Evolutionary conservation across 2,113 vertebrate genomes (phyloP).

Genomic region (Amphiprion percula): DNA sequence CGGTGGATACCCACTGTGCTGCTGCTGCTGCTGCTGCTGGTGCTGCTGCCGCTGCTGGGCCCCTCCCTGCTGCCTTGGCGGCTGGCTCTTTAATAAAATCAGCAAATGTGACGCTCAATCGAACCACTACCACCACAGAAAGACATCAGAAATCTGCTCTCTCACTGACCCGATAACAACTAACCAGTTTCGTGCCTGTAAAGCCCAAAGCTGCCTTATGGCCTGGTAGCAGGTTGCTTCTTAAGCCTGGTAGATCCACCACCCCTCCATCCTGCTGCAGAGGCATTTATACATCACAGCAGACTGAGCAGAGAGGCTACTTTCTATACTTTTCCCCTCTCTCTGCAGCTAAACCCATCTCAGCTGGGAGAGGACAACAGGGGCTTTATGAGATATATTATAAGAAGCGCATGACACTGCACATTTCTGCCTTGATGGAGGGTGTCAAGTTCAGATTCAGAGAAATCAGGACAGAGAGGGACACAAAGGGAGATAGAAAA

Average conservation of each 20-base stretch:
- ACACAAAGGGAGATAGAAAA: background rate
- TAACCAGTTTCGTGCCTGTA: constrained; percentile 7
- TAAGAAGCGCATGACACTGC: constrained; percentile 37
- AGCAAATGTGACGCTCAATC: constrained; percentile 54
- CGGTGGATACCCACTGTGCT: constrained; percentile 45
- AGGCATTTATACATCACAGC: constrained; percentile 36
- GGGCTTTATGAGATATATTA: constrained; percentile 27
- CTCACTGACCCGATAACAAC: constrained; percentile 45
- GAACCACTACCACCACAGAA: constrained; percentile 31
- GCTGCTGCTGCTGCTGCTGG: constrained; percentile 47
- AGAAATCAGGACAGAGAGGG: constrained; percentile 23
- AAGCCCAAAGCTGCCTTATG: constrained; percentile 49
- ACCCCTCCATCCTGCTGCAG: constrained; percentile 44
- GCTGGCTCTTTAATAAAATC: constrained; percentile 65
- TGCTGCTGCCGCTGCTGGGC: constrained; percentile 58
- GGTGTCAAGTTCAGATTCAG: constrained; percentile 10
- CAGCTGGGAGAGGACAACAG: constrained; percentile 10
- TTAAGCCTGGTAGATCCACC: constrained; percentile 27
- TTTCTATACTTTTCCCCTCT: background rate
- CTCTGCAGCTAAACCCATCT: background rate
- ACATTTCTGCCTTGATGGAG: constrained; percentile 30
- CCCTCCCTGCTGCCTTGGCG: constrained; percentile 73
- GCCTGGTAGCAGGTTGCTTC: constrained; percentile 39
- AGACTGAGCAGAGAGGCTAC: background rate
- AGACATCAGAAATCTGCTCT: constrained; percentile 36